Base-by-base conservation (phyloP, 2,113 vertebrate genomes). In the Pseudorhombus dupliciocellatus region DNA sequence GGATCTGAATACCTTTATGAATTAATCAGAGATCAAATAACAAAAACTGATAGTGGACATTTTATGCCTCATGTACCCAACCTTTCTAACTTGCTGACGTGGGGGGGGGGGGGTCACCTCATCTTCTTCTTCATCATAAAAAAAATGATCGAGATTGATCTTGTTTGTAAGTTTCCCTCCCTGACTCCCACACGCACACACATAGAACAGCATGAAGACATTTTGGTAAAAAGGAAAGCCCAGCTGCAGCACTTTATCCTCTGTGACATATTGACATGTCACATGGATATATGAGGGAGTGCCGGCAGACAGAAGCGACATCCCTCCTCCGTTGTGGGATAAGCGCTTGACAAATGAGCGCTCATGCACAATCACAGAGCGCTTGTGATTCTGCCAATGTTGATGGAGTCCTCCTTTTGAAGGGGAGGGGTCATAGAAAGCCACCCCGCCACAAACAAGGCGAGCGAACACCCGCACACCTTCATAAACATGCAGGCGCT, bases 261-360 rank as follows among this genome's bases (percentile, higher is more conserved):
- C 31, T 20, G 71, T 91, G 90, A 90, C 81, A 87, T 85, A 86
- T 88, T 84, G 85, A 88, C 83, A 80, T 78, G 82, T 89, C 90
- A 88, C 81, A 83, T 77, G 81, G 87, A 89, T 80, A 87, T 84
- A 88, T 82, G 88, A 89, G 86, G 79, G 70, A 88, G 77, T 78
- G 75, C 74, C 84, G 77, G 89, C 88, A 85, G 89, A 92, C 90
- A 86, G 77, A 63, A 68, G 77, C 82, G 88, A 90, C 86, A 86
- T 80, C 75, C 67, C 83, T 87, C 84, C 79, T 84, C 85, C 54
- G 67, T 70, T 63, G 85, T 51, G 80, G 88, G 87, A 91, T 84
- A 90, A 90, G 84, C 78, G 55, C 50, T 66, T 90, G 90, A 92
- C 84, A 90, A 88, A 92, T 76, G 90, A 88, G 78, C 42, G 64